phyloP scores from a whole-genome alignment of 2,113 vertebrate species.

The Nicator chloris region DNA sequence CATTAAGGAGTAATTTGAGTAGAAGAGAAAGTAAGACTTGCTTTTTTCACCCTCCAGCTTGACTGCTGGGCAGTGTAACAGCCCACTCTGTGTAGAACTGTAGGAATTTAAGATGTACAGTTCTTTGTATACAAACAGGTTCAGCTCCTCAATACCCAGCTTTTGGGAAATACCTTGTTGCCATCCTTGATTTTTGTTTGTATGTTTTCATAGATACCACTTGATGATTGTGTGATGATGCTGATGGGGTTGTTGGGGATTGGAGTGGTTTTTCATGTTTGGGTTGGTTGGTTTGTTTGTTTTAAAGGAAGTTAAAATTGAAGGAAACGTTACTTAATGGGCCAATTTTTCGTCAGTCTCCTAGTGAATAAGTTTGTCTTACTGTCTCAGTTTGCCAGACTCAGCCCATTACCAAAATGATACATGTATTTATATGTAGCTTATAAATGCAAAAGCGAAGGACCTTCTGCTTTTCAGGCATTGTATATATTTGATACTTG shows the following conservation, averaged over 20 bases:
- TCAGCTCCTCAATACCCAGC: not conserved
- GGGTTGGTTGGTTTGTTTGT: not conserved
- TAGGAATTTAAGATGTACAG: not conserved
- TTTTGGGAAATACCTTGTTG: not conserved
- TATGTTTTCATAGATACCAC: not conserved
- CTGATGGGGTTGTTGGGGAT: not conserved
- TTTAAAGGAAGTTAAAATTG: not conserved
- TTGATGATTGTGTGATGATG: not conserved
- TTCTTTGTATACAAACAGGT: not conserved
- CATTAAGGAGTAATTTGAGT: not conserved
- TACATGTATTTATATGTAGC: not conserved
- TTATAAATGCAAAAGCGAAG: not conserved
- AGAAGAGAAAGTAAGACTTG: not conserved
- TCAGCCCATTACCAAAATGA: not conserved
- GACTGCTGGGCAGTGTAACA: not conserved
- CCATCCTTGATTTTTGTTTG: not conserved
- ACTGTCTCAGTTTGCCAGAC: not conserved
- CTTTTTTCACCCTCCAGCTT: accelerated
- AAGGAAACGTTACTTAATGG: not conserved
- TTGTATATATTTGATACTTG: not conserved
- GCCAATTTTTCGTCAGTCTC: not conserved
- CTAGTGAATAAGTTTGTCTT: not conserved
- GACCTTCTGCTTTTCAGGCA: not conserved
- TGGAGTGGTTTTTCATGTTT: not conserved
- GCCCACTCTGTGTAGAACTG: not conserved